Conservation (phyloP, 1,140 invertebrate genomes). For the Hypothenemus hampei region DNA sequence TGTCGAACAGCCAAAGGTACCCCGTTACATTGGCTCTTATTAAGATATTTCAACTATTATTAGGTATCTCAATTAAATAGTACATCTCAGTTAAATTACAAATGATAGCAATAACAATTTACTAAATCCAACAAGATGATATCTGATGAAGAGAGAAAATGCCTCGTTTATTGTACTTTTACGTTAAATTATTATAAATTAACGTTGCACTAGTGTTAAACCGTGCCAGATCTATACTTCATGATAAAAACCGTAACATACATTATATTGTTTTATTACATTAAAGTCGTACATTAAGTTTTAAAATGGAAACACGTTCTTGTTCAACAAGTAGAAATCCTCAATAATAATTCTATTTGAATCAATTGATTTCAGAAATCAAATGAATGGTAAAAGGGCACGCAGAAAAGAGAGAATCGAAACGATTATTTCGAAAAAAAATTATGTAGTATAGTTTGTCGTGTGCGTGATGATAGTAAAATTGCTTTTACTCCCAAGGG, state of each 20-base stretch:
- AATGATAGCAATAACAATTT: conserved; percentile 3
- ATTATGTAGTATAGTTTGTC: too few relatives aligned
- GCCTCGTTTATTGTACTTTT: not conserved
- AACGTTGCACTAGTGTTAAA: conserved; percentile 2
- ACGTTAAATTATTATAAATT: conserved; percentile 8
- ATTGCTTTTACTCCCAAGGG: too few relatives aligned
- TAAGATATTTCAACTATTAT: too few relatives aligned
- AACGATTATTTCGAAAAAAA: not conserved
- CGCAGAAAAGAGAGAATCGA: not conserved
- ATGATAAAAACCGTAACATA: too few relatives aligned
- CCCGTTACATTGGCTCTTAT: too few relatives aligned
- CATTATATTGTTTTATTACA: too few relatives aligned
- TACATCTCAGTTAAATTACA: too few relatives aligned
- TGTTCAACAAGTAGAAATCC: not conserved
- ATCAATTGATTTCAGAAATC: not conserved
- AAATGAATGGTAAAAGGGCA: not conserved
- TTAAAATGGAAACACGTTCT: too few relatives aligned
- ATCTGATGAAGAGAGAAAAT: conserved; percentile 1
- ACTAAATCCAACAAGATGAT: conserved; percentile 5
- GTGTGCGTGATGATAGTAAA: too few relatives aligned
- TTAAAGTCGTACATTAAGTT: too few relatives aligned
- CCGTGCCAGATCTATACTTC: not conserved
- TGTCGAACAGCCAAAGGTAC: too few relatives aligned
- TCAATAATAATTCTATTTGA: not conserved
- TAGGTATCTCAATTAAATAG: too few relatives aligned